A percentile compares a stretch with the other conserved stretches of the same genome.
These are phyloP conservation scores for Rugalucina vietnamica DNA, from an alignment of 2,888 invertebrate species.

Conservation along the genomic window DNA sequence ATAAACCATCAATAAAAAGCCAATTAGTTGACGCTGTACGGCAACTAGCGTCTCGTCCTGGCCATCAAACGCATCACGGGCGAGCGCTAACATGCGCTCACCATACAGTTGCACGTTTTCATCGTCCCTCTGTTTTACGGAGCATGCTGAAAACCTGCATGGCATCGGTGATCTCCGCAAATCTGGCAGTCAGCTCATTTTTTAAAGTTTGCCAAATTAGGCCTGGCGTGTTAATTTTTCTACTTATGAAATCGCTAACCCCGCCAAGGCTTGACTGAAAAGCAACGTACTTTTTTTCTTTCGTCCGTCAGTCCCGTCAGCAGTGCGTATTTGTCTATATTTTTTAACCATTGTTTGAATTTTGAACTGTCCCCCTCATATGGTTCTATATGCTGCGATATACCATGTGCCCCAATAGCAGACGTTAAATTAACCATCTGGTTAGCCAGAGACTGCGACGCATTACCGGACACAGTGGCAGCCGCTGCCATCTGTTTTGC, in stretches of 20 bases:
- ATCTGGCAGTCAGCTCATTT: conserved; percentile 3
- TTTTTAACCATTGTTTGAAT: conserved; percentile 15
- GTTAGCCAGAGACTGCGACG: not conserved
- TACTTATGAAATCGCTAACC: conserved; percentile 16
- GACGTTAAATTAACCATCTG: conserved; percentile 13
- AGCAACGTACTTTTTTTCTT: not conserved
- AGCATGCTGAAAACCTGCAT: no score
- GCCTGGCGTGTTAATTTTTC: not conserved
- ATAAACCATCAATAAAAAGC: no score
- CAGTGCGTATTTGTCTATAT: conserved; percentile 15
- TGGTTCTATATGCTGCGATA: not conserved
- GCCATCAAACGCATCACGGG: no score
- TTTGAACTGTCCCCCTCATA: conserved; percentile 11
- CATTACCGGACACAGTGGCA: not conserved
- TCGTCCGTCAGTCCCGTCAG: not conserved
- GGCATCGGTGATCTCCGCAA: conserved; percentile 25
- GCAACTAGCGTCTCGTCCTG: no score
- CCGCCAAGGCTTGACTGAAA: conserved; percentile 2
- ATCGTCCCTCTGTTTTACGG: conserved; percentile 18
- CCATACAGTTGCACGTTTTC: conserved; percentile 43
- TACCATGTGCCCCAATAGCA: conserved; percentile 16
- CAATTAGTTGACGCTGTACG: no score
- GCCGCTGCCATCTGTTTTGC: not conserved
- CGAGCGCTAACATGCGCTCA: conserved; percentile 22
- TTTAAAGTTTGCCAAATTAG: not conserved